Evolutionary conservation across 1,140 invertebrate species (phyloP).

Genomic region (Drosophila saltans): DNA sequence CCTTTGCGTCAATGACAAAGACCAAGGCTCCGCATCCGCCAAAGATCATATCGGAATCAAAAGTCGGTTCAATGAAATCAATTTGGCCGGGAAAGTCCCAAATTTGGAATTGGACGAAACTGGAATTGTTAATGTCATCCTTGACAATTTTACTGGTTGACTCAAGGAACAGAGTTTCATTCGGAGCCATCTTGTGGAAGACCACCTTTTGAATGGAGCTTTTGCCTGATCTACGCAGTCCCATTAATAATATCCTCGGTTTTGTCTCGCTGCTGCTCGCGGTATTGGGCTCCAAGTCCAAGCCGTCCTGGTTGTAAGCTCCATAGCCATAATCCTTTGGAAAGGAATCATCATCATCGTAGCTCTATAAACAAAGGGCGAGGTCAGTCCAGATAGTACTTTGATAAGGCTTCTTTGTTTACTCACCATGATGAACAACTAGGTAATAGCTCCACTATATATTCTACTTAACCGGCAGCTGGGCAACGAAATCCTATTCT

Average conservation of each 20-base stretch:
- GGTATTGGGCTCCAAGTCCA: conserved; percentile 60
- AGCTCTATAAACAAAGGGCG: conserved; percentile 84
- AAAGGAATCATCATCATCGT: conserved; percentile 90
- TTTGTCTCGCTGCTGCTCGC: conserved; percentile 85
- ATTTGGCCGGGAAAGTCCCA: conserved; percentile 99
- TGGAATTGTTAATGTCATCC: conserved; percentile 97
- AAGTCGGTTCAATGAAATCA: conserved; percentile 97
- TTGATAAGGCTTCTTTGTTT: conserved; percentile 70
- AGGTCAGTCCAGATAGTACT: conserved; percentile 19
- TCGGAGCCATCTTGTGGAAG: conserved; percentile 99
- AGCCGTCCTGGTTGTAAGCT: conserved; percentile 89
- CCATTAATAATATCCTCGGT: conserved; percentile 97
- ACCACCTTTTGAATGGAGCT: conserved; percentile 99
- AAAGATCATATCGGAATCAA: conserved; percentile 98
- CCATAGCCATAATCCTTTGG: conserved; percentile 97
- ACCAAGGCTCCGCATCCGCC: conserved; percentile 97
- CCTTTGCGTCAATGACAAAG: conserved; percentile 99
- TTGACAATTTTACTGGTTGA: conserved; percentile 99
- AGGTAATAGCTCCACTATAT: not conserved
- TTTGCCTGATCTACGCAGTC: conserved; percentile 97
- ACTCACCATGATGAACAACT: conserved; percentile 52
- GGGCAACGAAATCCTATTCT: not conserved
- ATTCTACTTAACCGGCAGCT: not conserved
- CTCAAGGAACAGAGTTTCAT: conserved; percentile 99
- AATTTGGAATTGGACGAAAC: conserved; percentile 99